These are phyloP conservation scores for Phasianus colchicus DNA, from an alignment of 2,113 vertebrate species.

Conservation along the genomic window DNA sequence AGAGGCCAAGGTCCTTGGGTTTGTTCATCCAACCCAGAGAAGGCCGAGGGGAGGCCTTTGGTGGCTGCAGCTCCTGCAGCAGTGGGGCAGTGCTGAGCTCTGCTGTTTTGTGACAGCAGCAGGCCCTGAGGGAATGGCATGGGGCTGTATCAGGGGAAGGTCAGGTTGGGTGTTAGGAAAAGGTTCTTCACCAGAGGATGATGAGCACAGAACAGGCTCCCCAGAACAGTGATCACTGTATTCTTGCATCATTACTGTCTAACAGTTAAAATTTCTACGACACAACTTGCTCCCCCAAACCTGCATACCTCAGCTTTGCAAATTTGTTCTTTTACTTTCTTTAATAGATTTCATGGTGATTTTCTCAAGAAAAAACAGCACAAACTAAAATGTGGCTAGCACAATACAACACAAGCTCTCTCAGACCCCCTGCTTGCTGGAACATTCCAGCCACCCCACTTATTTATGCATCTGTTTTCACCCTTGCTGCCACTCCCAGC, in stretches of 20 bases:
- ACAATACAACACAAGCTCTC: neutral
- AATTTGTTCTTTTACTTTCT: neutral
- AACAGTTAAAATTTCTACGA: neutral
- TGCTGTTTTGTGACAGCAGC: neutral
- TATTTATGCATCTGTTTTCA: constrained; percentile 9
- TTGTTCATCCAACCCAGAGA: neutral
- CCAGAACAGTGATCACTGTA: neutral
- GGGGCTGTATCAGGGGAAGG: neutral
- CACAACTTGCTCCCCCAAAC: neutral
- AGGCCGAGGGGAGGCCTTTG: neutral
- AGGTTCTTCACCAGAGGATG: neutral
- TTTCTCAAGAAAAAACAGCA: neutral
- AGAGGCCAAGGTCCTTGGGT: neutral
- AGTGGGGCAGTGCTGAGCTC: neutral
- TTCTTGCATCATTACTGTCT: neutral
- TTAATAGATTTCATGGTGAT: neutral
- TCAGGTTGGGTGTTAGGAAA: neutral
- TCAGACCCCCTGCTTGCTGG: neutral
- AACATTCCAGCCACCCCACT: neutral
- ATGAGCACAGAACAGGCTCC: too few species aligned
- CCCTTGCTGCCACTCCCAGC: neutral
- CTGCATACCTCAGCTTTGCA: neutral
- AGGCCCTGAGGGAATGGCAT: neutral
- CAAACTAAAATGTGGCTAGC: neutral
- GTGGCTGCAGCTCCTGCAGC: neutral